Evolutionary conservation across 2,113 vertebrate genomes (phyloP), one percentile per base, ranked within the genome.

Genomic region (Catharus minimus): DNA sequence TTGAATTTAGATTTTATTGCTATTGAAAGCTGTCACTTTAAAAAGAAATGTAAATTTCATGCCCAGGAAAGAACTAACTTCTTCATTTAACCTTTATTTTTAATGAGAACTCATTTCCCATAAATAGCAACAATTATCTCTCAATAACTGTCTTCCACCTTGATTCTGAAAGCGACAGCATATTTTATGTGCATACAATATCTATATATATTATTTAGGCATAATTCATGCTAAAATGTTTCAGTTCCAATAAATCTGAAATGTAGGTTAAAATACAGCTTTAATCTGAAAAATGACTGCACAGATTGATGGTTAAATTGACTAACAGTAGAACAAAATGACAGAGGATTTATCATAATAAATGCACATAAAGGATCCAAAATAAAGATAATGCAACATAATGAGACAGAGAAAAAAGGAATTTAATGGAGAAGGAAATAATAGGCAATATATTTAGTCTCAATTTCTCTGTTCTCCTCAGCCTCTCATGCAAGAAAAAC

Each of bases 101-200:
- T 88, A 93, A 89, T 46, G 64, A 95, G 60, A 85, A 86, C 30
- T 14, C 16, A 44, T 76, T 93, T 77, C n/a, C 60, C 46, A 75
- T 94, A 94, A 93, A 94, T 88, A 96, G 79, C 32, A 92, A 60
- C 38, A 92, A 91, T 92, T 95, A 62, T 77, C 24, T 76, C 46
- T 89, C 86, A 15, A 41, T 80, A 82, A 58, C 53, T 50, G 17
- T 89, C 58, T 93, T 93, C 60, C 26, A 57, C 66, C 36, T 92
- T 68, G 39, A 88, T 86, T 90, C 62, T 75, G 64, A 94, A 92
- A 74, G 11, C 0, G 0, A 13, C 21, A 73, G 61, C 64, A 69
- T 6, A 28, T 77, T 93, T 91, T 85, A 77, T 72, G 17, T 60
- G 44, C 19, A 22, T 55, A 67, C 32, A 50, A 44, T 78, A 41